Conservation (phyloP, 2,797 vertebrate species). For the Micrastur ruficollis region DNA sequence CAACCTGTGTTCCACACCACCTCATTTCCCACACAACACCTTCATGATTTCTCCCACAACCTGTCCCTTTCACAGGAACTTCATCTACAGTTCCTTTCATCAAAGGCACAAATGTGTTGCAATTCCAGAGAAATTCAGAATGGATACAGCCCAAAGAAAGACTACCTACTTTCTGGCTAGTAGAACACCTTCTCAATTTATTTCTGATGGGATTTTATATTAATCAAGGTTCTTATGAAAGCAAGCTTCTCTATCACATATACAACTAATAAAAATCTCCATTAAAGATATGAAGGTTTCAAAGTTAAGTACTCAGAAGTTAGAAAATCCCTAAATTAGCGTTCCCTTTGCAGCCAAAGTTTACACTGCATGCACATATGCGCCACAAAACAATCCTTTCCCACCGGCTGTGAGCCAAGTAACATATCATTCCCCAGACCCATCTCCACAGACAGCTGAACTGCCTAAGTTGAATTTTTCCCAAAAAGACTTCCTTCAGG, state of each 20-base stretch:
- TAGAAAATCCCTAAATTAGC: neutral
- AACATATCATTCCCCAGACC: neutral
- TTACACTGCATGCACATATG: neutral
- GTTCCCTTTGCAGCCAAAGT: neutral
- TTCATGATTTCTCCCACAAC: neutral
- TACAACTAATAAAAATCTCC: neutral
- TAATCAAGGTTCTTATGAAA: neutral
- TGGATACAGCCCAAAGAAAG: neutral
- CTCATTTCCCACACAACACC: neutral
- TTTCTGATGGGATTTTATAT: neutral
- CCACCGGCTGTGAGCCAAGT: neutral
- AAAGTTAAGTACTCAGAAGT: neutral
- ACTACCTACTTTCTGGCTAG: neutral
- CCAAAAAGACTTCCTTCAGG: neutral
- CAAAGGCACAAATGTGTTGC: neutral
- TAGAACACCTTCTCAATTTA: neutral
- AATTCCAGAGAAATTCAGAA: neutral
- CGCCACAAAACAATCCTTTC: neutral
- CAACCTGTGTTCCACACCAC: neutral
- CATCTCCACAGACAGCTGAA: neutral
- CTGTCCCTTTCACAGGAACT: neutral
- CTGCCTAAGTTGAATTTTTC: neutral
- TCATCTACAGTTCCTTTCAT: neutral
- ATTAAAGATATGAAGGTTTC: neutral
- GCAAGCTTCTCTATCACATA: neutral